Percentiles rank a stretch among this genome's conserved stretches.
Conservation (phyloP, 2,113 vertebrate genomes). For the Leuciscus idus region DNA sequence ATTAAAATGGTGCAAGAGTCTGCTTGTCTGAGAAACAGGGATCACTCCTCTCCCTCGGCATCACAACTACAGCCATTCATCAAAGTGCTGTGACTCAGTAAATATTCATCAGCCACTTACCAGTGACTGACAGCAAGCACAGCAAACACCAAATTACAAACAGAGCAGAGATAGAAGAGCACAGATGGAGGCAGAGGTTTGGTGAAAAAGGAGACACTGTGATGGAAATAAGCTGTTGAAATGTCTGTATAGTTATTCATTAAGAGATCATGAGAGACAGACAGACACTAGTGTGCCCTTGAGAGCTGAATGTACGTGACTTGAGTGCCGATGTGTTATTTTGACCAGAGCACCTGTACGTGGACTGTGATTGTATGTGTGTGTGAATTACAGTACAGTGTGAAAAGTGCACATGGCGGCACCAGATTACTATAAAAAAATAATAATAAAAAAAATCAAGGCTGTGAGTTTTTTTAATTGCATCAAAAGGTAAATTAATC, state of each 20-base stretch:
- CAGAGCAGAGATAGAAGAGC: slow-evolving; percentile 17
- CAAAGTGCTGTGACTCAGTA: slow-evolving; percentile 45
- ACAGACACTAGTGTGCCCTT: slow-evolving; percentile 26
- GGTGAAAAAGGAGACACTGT: neutral
- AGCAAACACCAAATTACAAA: slow-evolving; percentile 31
- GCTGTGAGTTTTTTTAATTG: too few species aligned
- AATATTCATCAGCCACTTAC: slow-evolving; percentile 54
- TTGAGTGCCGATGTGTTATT: neutral
- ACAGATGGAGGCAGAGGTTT: neutral
- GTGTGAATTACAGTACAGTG: neutral
- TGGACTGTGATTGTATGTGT: neutral
- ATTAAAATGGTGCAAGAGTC: slow-evolving; percentile 21
- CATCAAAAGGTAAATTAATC: neutral
- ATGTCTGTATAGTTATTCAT: slow-evolving; percentile 30
- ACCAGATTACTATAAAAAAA: neutral
- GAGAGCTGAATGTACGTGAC: slow-evolving; percentile 15
- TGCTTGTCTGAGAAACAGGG: neutral
- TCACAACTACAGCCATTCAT: slow-evolving; percentile 39
- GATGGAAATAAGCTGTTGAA: slow-evolving; percentile 28
- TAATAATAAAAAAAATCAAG: too few species aligned
- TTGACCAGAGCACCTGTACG: slow-evolving; percentile 1
- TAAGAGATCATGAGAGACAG: slow-evolving; percentile 28
- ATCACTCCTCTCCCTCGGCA: slow-evolving; percentile 8
- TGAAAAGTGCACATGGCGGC: neutral
- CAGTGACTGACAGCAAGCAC: slow-evolving; percentile 41